phyloP scores from a whole-genome alignment of 2,797 vertebrate genomes.

The Fratercula arctica region DNA sequence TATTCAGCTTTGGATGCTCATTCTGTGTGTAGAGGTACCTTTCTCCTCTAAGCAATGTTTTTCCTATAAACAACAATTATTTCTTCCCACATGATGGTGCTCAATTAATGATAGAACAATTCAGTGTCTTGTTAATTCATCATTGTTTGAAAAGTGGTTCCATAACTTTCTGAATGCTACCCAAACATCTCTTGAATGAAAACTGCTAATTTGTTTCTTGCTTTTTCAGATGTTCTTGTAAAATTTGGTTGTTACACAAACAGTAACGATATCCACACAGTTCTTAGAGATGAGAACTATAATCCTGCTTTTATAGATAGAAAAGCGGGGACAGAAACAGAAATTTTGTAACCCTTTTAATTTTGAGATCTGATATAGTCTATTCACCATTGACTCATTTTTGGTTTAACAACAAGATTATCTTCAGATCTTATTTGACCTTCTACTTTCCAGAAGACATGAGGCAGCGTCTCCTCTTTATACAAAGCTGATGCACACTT shows the following conservation, averaged over 20 bases:
- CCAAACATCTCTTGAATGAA: background rate
- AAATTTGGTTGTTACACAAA: background rate
- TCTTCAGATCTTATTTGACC: background rate
- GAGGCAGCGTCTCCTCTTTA: background rate
- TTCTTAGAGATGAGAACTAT: background rate
- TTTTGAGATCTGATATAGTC: background rate
- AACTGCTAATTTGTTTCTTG: background rate
- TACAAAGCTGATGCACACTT: background rate
- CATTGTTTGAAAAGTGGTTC: background rate
- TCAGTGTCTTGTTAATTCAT: background rate
- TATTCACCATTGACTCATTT: background rate
- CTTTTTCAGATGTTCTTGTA: background rate
- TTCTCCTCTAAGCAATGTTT: background rate
- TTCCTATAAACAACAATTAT: background rate
- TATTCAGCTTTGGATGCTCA: background rate
- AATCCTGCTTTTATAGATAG: background rate
- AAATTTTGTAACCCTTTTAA: background rate
- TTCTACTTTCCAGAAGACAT: background rate
- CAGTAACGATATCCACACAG: background rate
- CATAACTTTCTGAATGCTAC: background rate
- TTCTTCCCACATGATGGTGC: constrained; percentile 12
- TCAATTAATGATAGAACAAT: background rate
- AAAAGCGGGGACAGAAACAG: background rate
- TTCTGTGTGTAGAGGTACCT: background rate
- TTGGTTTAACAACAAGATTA: background rate